A percentile compares a stretch with the other conserved stretches of the same genome.
These are phyloP conservation scores for Lasius fuliginosus DNA, from an alignment of 2,888 invertebrate genomes.

Conservation along the genomic window DNA sequence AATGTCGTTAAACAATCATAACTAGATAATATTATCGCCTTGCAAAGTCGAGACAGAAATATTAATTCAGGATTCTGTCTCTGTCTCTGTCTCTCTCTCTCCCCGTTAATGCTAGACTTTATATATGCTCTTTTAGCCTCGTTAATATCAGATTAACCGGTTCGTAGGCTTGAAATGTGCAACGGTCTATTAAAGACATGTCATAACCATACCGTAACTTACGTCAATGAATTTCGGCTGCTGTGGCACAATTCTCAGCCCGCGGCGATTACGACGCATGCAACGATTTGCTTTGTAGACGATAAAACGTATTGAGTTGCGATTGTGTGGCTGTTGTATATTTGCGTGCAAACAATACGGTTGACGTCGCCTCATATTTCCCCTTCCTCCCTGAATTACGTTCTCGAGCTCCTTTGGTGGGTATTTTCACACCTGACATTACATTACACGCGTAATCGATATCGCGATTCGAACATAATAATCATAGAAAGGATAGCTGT, in stretches of 20 bases:
- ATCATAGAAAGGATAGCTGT: background rate
- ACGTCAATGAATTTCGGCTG: slow-evolving; percentile 31
- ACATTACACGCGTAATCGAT: background rate
- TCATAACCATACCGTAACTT: background rate
- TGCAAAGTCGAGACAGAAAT: background rate
- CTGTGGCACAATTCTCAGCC: background rate
- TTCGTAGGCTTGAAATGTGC: background rate
- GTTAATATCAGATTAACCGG: background rate
- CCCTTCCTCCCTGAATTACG: background rate
- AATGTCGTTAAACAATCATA: background rate
- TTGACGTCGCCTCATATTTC: slow-evolving; percentile 3
- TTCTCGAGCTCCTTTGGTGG: background rate
- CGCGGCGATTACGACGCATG: background rate
- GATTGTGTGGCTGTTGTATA: background rate
- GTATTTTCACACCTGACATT: background rate
- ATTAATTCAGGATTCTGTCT: background rate
- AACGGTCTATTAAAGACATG: background rate
- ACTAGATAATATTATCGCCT: background rate
- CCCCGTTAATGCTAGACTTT: background rate
- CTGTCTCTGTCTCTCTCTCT: background rate
- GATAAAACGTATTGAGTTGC: slow-evolving; percentile 1
- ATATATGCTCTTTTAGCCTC: background rate
- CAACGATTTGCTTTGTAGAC: slow-evolving; percentile 29
- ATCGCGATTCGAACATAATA: slow-evolving; percentile 11
- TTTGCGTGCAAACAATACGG: slow-evolving; percentile 17